These are phyloP conservation scores for Epicampocera succincta DNA, from an alignment of 2,888 invertebrate genomes.

Conservation along the genomic window DNA sequence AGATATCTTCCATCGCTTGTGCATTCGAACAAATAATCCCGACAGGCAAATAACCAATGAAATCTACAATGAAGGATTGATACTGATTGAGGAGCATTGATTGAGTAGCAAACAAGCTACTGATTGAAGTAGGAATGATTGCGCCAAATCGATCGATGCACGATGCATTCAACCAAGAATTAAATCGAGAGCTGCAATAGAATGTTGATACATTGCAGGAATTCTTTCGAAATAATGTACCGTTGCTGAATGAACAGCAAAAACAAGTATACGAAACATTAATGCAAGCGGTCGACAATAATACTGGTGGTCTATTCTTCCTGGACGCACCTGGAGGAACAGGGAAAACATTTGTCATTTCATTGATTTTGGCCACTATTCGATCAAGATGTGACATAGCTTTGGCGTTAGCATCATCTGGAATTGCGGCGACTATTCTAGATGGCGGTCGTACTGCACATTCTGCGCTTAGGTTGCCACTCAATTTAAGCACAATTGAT, in stretches of 20 bases:
- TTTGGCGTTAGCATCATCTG: conserved; percentile 42
- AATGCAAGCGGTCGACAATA: conserved; percentile 14
- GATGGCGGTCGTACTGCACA: conserved; percentile 47
- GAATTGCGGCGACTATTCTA: conserved; percentile 45
- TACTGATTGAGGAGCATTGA: no score
- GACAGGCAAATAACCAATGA: neutral
- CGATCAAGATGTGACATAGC: conserved; percentile 32
- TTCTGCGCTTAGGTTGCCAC: conserved; percentile 61
- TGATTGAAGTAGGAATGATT: no score
- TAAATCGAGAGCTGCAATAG: no score
- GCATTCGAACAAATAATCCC: neutral
- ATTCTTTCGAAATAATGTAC: conserved; percentile 10
- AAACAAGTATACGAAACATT: conserved; percentile 12
- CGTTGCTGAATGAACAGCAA: no score
- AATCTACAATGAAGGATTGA: neutral
- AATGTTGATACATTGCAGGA: conserved; percentile 21
- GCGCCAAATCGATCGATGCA: no score
- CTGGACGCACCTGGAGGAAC: conserved; percentile 7
- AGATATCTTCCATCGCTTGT: no score
- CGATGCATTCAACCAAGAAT: no score
- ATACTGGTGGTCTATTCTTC: conserved; percentile 6
- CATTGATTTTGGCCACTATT: conserved; percentile 27
- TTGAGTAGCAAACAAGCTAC: no score
- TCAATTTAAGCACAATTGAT: conserved; percentile 73
- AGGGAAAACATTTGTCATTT: neutral